A percentile compares a stretch with the other conserved stretches of the same genome.
Conservation (phyloP, 1,140 invertebrate genomes). For the Pissodes strobi region DNA sequence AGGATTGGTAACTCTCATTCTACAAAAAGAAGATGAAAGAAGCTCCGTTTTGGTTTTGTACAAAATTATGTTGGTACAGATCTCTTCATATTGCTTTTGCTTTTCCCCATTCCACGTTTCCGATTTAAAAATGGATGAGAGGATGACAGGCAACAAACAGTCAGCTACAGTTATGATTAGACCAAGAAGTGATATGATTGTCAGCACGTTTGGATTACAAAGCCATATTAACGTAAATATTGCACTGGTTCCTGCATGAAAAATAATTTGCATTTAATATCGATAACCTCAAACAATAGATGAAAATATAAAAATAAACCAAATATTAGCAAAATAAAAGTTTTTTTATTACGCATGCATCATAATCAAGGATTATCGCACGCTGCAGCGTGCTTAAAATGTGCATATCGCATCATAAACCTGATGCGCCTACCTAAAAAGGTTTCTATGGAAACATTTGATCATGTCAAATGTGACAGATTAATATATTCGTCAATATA, state of each 20-base stretch:
- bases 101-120: slow-evolving; percentile 77
- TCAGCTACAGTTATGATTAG: slow-evolving; percentile 74
- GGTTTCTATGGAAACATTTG: too few species aligned
- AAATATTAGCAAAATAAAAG: too few species aligned
- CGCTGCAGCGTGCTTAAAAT: too few species aligned
- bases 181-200: slow-evolving; percentile 73
- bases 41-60: slow-evolving; percentile 57
- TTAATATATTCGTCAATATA: too few species aligned
- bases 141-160: slow-evolving; percentile 75
- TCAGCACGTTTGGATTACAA: slow-evolving; percentile 78
- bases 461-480: too few species aligned
- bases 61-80: slow-evolving; percentile 64
- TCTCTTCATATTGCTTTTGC: slow-evolving; percentile 79
- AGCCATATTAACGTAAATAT: slow-evolving; percentile 78
- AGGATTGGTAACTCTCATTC: slow-evolving; percentile 65
- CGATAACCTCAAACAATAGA: too few species aligned
- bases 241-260: slow-evolving; percentile 61
- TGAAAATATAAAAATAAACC: too few species aligned
- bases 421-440: too few species aligned
- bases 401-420: too few species aligned
- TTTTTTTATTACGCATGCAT: too few species aligned
- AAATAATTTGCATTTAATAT: too few species aligned
- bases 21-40: slow-evolving; percentile 52
- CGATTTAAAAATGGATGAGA: slow-evolving; percentile 66
- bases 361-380: too few species aligned